These are phyloP conservation scores for Drosophila paranaensis DNA, from an alignment of 2,888 invertebrate species.

Conservation along the genomic window DNA sequence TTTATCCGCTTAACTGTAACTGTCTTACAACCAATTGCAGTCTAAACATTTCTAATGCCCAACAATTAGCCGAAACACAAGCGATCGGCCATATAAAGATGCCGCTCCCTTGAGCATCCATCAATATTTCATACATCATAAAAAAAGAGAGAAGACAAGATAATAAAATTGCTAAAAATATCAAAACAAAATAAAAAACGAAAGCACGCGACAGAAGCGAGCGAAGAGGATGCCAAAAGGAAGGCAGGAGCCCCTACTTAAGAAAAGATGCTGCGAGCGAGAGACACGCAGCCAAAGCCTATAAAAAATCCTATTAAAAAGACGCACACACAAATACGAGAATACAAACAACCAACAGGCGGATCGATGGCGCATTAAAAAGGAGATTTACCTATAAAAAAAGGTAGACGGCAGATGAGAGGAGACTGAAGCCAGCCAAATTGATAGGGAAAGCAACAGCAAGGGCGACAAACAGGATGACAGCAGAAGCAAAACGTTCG, in stretches of 20 bases:
- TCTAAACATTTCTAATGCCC: constrained; percentile 4
- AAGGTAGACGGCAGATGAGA: constrained; percentile 60
- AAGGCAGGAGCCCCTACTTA: constrained; percentile 38
- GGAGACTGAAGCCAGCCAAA: constrained; percentile 27
- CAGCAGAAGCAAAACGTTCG: constrained; percentile 32
- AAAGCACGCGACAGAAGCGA: constrained; percentile 72
- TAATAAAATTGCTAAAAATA: constrained; percentile 72
- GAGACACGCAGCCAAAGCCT: constrained; percentile 50
- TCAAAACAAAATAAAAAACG: constrained; percentile 49
- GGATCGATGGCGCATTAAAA: constrained; percentile 66
- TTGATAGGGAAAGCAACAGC: constrained; percentile 63
- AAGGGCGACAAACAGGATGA: constrained; percentile 43
- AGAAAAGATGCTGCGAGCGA: constrained; percentile 45
- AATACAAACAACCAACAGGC: constrained; percentile 59
- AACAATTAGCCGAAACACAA: constrained; percentile 40
- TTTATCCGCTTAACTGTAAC: not conserved
- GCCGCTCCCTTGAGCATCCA: constrained; percentile 34
- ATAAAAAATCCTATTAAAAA: constrained; percentile 81
- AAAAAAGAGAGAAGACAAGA: constrained; percentile 49
- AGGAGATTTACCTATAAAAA: constrained; percentile 77
- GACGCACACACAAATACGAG: constrained; percentile 57
- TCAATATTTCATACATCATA: constrained; percentile 70
- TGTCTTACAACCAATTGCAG: not conserved
- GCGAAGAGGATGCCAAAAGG: constrained; percentile 32
- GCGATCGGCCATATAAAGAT: constrained; percentile 36